These are phyloP conservation scores for Allophyes oxyacanthae DNA, from an alignment of 2,888 invertebrate genomes.

Conservation along the genomic window DNA sequence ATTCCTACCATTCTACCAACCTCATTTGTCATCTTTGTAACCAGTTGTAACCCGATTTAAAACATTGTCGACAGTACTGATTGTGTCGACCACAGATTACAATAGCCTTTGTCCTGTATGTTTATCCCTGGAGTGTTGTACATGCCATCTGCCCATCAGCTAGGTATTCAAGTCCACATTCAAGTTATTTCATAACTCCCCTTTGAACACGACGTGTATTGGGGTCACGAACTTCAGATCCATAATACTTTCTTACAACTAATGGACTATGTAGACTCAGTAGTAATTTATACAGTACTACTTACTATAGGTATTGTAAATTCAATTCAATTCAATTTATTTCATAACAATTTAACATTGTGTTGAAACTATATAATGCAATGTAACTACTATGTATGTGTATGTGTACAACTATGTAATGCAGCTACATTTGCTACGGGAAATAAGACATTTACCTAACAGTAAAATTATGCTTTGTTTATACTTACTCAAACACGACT, in stretches of 20 bases:
- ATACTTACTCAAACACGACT: too few relatives aligned
- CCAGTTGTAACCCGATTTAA: slow-evolving; percentile 23
- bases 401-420: too few relatives aligned
- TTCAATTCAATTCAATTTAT: too few relatives aligned
- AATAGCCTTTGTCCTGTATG: slow-evolving; percentile 66
- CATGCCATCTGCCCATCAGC: slow-evolving; percentile 28
- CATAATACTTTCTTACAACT: slow-evolving; percentile 1
- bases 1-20: slow-evolving; percentile 18
- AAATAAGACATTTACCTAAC: neutral
- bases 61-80: slow-evolving; percentile 29
- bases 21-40: slow-evolving; percentile 32
- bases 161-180: slow-evolving; percentile 44
- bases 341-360: too few relatives aligned
- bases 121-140: slow-evolving; percentile 54
- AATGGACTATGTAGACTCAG: slow-evolving; percentile 10
- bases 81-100: slow-evolving; percentile 35
- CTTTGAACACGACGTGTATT: slow-evolving; percentile 22
- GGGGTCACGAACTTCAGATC: slow-evolving; percentile 22
- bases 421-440: too few relatives aligned
- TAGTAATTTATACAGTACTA: neutral
- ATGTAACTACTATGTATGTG: too few relatives aligned
- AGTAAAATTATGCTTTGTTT: neutral
- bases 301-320: too few relatives aligned
- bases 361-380: too few relatives aligned
- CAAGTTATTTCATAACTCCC: slow-evolving; percentile 34